Evolutionary conservation across 2,888 invertebrate species (phyloP).

Genomic region (Drosophila cognata): DNA sequence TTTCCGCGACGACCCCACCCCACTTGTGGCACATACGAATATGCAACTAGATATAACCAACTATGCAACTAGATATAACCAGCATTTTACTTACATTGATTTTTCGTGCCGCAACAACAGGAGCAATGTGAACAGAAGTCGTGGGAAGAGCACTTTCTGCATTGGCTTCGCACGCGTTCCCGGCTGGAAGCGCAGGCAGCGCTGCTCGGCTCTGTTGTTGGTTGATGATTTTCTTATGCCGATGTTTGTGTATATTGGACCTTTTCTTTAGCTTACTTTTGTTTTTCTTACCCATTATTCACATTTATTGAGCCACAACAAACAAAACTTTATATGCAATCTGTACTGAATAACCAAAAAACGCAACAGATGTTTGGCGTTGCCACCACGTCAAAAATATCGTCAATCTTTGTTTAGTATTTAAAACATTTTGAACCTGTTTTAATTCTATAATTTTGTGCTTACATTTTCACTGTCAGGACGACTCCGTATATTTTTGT

Average conservation of each 20-base stretch:
- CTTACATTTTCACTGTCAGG: not conserved
- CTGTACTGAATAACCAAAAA: not conserved
- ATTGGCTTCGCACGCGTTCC: slow-evolving; percentile 18
- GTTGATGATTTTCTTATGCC: not conserved
- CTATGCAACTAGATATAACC: not conserved
- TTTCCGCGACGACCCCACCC: not conserved
- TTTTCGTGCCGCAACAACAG: not conserved
- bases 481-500: not conserved
- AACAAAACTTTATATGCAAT: not conserved
- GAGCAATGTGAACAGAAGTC: not conserved
- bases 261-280: slow-evolving; percentile 8
- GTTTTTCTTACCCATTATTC: slow-evolving; percentile 26
- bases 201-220: slow-evolving; percentile 1
- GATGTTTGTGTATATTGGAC: not conserved
- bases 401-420: not conserved
- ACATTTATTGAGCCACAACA: not conserved
- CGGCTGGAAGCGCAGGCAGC: not conserved
- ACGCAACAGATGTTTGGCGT: slow-evolving; percentile 39
- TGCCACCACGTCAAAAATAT: slow-evolving; percentile 13
- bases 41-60: not conserved
- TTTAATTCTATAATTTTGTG: not conserved
- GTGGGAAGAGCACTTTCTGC: not conserved
- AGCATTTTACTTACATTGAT: slow-evolving; percentile 34
- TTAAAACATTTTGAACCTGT: not conserved
- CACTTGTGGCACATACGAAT: not conserved